Percentiles rank a stretch among this genome's conserved stretches.
Conservation (phyloP, 2,888 invertebrate genomes). For the Teleogryllus oceanicus region DNA sequence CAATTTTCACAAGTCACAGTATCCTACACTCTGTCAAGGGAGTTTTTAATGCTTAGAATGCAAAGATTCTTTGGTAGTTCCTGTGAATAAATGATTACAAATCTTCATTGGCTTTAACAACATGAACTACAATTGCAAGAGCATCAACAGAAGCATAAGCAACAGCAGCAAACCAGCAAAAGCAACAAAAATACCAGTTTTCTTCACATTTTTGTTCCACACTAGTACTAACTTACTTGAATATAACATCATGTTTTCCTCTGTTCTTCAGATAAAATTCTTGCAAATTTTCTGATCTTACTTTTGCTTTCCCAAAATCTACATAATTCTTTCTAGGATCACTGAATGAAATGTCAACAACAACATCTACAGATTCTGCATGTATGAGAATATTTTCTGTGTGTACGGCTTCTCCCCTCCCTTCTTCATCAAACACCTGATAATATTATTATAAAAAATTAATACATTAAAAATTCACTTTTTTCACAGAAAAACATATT, state of each 20-base stretch:
- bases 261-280: slow-evolving; percentile 56
- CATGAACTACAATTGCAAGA: neutral
- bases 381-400: slow-evolving; percentile 50
- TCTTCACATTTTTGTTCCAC: neutral
- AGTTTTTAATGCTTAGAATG: too few relatives aligned
- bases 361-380: slow-evolving; percentile 60
- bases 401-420: slow-evolving; percentile 45
- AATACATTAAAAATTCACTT: neutral
- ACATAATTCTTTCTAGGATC: slow-evolving; percentile 50
- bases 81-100: too few relatives aligned
- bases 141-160: too few relatives aligned
- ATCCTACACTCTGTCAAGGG: too few relatives aligned
- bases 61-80: too few relatives aligned
- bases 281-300: slow-evolving; percentile 50
- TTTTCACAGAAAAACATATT: neutral
- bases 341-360: slow-evolving; percentile 54
- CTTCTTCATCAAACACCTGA: slow-evolving; percentile 30
- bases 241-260: slow-evolving; percentile 57
- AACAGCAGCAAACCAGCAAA: neutral
- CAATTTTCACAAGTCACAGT: too few relatives aligned
- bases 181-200: neutral
- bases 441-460: neutral
- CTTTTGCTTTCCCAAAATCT: slow-evolving; percentile 58
- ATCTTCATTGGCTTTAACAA: neutral
- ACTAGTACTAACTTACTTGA: slow-evolving; percentile 47